These are phyloP conservation scores for Iguana delicatissima DNA, from an alignment of 2,797 vertebrate genomes.

Conservation along the genomic window DNA sequence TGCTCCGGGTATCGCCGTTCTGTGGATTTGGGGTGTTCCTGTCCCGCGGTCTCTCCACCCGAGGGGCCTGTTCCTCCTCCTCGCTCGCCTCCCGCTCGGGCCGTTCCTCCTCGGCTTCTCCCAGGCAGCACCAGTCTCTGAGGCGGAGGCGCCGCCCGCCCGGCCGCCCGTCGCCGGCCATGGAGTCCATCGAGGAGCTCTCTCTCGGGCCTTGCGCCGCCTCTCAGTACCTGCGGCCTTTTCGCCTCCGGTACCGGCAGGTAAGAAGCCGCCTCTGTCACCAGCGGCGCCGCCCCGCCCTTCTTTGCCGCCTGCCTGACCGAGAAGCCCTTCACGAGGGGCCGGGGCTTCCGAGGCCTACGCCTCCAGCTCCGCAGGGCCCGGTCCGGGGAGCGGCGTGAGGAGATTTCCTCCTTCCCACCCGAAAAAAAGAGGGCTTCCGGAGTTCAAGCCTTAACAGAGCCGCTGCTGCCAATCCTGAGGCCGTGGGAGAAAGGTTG, in stretches of 20 bases:
- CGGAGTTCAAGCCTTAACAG: no score
- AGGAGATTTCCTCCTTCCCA: no score
- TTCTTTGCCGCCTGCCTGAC: not conserved
- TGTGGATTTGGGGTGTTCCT: no score
- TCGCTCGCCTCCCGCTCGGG: not conserved
- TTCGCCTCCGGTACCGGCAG: constrained; percentile 79
- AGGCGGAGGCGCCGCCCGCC: not conserved
- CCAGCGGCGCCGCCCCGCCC: no score
- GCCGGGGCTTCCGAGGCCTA: not conserved
- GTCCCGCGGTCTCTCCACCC: constrained; percentile 13
- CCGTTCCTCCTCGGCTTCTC: not conserved
- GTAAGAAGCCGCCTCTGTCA: constrained; percentile 43
- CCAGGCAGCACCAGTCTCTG: no score
- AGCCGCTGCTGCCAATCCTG: not conserved
- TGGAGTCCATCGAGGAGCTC: constrained; percentile 81
- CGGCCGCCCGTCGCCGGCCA: not conserved
- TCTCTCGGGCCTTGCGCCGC: constrained; percentile 85
- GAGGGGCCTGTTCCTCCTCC: constrained; percentile 14
- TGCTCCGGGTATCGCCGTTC: no score
- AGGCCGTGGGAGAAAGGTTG: not conserved
- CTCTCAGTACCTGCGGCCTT: constrained; percentile 87
- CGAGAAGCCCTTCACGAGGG: not conserved
- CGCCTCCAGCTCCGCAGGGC: no score
- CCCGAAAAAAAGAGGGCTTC: no score
- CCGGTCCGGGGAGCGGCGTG: no score